Evolutionary conservation across 2,113 vertebrate genomes (phyloP).

Genomic region (Chunga burmeisteri): DNA sequence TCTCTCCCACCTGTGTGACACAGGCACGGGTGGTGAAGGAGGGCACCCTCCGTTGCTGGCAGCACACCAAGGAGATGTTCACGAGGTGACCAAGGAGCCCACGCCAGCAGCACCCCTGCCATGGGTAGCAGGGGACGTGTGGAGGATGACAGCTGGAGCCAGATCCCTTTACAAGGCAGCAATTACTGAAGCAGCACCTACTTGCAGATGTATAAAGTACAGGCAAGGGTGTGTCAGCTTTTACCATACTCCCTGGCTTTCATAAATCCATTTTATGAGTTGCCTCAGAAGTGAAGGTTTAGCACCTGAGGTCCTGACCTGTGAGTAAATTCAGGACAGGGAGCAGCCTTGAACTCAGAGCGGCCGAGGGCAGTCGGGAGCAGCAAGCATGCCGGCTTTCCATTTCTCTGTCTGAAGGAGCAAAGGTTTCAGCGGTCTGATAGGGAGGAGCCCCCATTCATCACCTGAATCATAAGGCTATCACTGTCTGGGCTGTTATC

Average conservation of each 20-base stretch:
- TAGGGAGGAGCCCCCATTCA: background rate
- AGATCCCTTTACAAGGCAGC: background rate
- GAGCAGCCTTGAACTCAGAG: background rate
- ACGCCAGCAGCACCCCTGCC: background rate
- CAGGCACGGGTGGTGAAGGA: background rate
- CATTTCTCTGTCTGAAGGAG: background rate
- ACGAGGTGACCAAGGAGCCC: accelerated
- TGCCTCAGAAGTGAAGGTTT: background rate
- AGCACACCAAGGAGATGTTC: background rate
- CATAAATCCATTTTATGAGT: background rate
- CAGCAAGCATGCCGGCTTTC: background rate
- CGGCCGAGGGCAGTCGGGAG: accelerated
- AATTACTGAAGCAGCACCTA: background rate
- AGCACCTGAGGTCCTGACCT: constrained; percentile 1
- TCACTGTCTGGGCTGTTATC: background rate
- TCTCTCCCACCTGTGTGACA: background rate
- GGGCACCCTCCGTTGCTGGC: background rate
- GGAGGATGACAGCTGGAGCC: background rate
- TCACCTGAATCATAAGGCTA: background rate
- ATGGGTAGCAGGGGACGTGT: background rate
- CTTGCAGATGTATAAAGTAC: background rate
- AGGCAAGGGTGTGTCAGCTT: background rate
- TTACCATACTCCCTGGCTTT: background rate
- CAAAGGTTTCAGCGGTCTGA: background rate
- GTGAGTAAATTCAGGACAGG: background rate